These are phyloP conservation scores for Bubo scandiacus DNA, from an alignment of 2,113 vertebrate genomes.

Conservation along the genomic window DNA sequence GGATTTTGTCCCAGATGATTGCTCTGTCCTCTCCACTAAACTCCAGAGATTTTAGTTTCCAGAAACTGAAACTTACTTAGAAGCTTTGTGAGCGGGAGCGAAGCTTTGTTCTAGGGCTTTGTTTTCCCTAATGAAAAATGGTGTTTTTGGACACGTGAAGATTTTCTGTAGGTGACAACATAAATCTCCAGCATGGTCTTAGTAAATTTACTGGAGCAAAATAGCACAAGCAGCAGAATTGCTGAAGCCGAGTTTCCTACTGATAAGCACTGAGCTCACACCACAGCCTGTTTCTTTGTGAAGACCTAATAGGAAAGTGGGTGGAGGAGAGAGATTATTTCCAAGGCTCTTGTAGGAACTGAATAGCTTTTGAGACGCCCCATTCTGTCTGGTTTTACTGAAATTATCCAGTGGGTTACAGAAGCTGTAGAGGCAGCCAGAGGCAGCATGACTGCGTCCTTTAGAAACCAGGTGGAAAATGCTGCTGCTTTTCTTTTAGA, in stretches of 20 bases:
- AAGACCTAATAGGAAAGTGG: not conserved
- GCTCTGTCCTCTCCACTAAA: not conserved
- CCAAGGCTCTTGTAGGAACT: not conserved
- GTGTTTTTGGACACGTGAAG: not conserved
- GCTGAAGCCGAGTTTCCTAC: conserved; percentile 12
- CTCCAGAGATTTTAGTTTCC: not conserved
- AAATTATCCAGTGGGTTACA: not conserved
- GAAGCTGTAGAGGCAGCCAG: not conserved
- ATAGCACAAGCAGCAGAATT: not conserved
- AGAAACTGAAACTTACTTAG: not conserved
- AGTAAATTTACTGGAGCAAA: not conserved
- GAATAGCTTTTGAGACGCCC: not conserved
- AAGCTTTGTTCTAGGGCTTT: not conserved
- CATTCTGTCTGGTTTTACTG: not conserved
- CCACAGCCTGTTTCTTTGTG: conserved; percentile 5
- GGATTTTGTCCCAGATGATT: not conserved
- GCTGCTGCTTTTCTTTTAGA: not conserved
- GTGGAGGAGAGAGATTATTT: conserved; percentile 17
- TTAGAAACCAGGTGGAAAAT: not conserved
- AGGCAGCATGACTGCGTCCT: not conserved
- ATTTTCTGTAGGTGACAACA: not conserved
- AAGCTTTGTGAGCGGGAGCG: not conserved
- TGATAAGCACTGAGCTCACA: not conserved
- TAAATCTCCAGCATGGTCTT: not conserved
- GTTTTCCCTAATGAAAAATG: not conserved